Base-by-base conservation (phyloP, 2,113 vertebrate species). In the Phodopus roborovskii region DNA sequence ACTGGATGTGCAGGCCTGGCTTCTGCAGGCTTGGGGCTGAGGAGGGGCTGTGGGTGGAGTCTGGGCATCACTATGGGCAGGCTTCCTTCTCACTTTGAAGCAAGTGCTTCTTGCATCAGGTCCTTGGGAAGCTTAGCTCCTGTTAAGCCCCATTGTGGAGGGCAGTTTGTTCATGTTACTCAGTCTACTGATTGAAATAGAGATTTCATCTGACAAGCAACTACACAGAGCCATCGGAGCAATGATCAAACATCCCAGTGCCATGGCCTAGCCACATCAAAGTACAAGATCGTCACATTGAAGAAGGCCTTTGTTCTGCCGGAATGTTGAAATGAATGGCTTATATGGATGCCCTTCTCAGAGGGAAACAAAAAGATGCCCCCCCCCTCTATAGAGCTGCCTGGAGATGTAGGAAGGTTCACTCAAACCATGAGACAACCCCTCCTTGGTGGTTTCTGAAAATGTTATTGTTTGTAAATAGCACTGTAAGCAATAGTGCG, bases 301-400 rank as follows among this genome's bases (percentile, higher is more conserved):
- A 16, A 74, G 64, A 53, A 50, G 48, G 42, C 0, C 0, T 24
- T 16, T 22, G 53, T 24, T 66, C 79, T 48, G 12, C 16, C 39
- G 7, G 11, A 9, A 11, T 4, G 60, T 93, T 88, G 24, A 42
- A 36, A 3, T 3, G 22, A 58, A 19, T n/a, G 17, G 1, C 26
- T 12, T 50, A 16, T 1, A 5, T 26, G 36, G 58, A 5, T 7
- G 56, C 1, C 0, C 15, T 70, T 39, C 6, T 48, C 6, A 7
- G 36, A 33, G 28, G 30, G 7, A 3, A 53, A 50, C 48, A 45
- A 1, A 12, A 8, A 70, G 28, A 2, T 20, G 1, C 4, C 2
- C 64, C 62, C 17, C 17, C 6, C 8, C 1, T 3, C 2, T 0
- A 0, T 5, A 7, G 33, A 62, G 28, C 56, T 66, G 3, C 3